Base-by-base conservation (phyloP, 2,797 vertebrate species). In the Megaceryle alcyon region DNA sequence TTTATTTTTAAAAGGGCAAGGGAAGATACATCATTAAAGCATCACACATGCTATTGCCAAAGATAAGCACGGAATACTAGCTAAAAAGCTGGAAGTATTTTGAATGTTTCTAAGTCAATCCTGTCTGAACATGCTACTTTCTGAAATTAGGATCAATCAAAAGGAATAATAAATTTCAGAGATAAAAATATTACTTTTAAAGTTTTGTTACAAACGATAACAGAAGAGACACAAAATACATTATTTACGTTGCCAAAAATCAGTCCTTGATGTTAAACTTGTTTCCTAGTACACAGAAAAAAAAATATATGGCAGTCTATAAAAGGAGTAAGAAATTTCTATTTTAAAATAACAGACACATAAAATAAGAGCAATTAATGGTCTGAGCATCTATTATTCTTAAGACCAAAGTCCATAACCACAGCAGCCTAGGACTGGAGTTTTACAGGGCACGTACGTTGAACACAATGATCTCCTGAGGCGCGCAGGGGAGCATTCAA, bases 191-290 rank as follows among this genome's bases (percentile, higher is more conserved):
- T 64, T 72, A 82, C 63, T 61, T 88, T 94, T 88, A 84, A 90
- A 82, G 39, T 88, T 92, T 86, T 96, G 86, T 91, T 92, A 93
- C 29, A 39, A 94, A 88, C 66, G 78, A 29, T 87, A 97, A 94
- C 65, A 92, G 90, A 95, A 97, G 82, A 96, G 88, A 72, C 44
- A 41, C n/a, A 86, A 88, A 92, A 71, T n/a, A 59, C 12, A 22
- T 97, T 96, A 96, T 96, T 98, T 96, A 95, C 90, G 90, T 90
- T 94, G 73, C 94, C 96, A 95, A 96, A 91, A 96, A 80, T 91
- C 88, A 92, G 69, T 87, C 66, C 85, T 94, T 53, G 51, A 65
- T 69, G 81, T 56, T 96, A 19, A 93, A 95, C 43, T 91, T 94
- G 25, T 94, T 97, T 96, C 88, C 89, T 94, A 70, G 78, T 80